Evolutionary conservation across 2,888 invertebrate genomes (phyloP).

Genomic region (Vanessa cardui): DNA sequence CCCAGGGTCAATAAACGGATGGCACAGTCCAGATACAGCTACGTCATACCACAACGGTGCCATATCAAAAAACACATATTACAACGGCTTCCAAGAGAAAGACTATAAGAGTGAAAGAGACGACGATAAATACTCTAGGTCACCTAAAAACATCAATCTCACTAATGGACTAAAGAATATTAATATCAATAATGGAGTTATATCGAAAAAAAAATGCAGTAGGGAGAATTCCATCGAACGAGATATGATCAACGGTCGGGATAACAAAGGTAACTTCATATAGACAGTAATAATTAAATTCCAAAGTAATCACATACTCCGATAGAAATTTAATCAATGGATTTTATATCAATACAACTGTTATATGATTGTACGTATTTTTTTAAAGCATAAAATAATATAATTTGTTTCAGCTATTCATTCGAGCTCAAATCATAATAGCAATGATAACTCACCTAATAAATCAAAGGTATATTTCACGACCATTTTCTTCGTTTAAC

Average conservation of each 20-base stretch:
- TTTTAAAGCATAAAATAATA: not conserved
- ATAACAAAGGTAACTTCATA: conserved; percentile 63
- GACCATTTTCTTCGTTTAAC: too few species aligned
- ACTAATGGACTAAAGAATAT: conserved; percentile 74
- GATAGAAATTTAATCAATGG: not conserved
- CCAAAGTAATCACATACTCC: not conserved
- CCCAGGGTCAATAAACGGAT: conserved; percentile 82
- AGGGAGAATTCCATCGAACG: conserved; percentile 69
- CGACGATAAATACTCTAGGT: conserved; percentile 58
- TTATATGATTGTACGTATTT: too few species aligned
- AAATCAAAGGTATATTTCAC: conserved; percentile 64
- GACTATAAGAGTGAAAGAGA: conserved; percentile 52
- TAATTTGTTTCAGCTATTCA: conserved; percentile 53
- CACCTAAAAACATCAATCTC: conserved; percentile 74
- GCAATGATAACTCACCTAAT: conserved; percentile 75
- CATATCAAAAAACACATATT: conserved; percentile 72
- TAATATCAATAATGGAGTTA: conserved; percentile 71
- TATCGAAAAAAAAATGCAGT: conserved; percentile 67
- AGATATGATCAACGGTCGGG: conserved; percentile 66
- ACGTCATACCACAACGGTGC: conserved; percentile 73
- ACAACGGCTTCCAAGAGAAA: conserved; percentile 70
- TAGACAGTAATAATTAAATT: not conserved
- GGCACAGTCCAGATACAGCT: conserved; percentile 78
- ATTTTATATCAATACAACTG: not conserved
- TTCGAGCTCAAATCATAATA: conserved; percentile 71